phyloP scores from a whole-genome alignment of 2,797 vertebrate genomes.

The Paguma larvata region DNA sequence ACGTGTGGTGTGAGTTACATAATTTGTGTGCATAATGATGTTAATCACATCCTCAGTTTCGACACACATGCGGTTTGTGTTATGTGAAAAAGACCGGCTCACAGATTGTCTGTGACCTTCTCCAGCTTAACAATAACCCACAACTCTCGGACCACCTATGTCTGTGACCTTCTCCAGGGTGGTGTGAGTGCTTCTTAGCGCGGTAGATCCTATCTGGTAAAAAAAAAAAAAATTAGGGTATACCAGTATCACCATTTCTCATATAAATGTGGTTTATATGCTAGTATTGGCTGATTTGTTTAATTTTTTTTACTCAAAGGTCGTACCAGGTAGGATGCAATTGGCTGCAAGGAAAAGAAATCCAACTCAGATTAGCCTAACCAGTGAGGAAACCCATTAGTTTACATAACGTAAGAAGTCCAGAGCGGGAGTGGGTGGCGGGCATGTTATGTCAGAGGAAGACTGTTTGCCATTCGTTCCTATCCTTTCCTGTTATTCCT shows the following conservation, averaged over 20 bases:
- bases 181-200: background rate
- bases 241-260: background rate
- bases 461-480: background rate
- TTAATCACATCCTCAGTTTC: background rate
- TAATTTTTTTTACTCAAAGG: constrained; percentile 31
- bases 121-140: background rate
- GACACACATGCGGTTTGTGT: background rate
- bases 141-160: background rate
- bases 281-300: background rate
- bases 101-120: background rate
- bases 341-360: background rate
- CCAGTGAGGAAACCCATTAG: background rate
- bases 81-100: background rate
- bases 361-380: background rate
- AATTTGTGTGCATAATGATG: background rate
- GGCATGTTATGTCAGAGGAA: background rate
- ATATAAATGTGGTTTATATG: background rate
- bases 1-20: background rate
- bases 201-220: background rate
- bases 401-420: background rate
- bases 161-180: background rate
- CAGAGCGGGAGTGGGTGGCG: background rate
- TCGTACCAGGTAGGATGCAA: background rate
- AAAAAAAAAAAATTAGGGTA: background rate
- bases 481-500: constrained; percentile 1